Conservation (phyloP, 2,113 vertebrate genomes). For the Symphodus melops region DNA sequence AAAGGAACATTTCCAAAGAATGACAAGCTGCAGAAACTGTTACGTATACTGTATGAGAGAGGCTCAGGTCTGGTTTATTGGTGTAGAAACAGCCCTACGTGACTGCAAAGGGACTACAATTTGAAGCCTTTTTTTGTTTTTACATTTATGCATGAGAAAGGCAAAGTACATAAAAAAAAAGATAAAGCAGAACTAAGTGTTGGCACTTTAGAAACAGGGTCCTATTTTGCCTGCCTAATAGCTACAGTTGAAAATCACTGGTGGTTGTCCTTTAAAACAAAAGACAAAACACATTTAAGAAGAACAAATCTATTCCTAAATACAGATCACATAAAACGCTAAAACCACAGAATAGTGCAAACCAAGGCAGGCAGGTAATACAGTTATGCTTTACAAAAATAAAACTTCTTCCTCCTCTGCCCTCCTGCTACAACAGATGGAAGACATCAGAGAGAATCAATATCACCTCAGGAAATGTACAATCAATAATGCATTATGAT, state of each 20-base stretch:
- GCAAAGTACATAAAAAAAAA: slow-evolving; percentile 11
- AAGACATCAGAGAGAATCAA: slow-evolving; percentile 34
- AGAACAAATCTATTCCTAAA: slow-evolving; percentile 14
- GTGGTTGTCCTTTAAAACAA: neutral
- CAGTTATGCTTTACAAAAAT: slow-evolving; percentile 57
- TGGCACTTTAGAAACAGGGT: slow-evolving; percentile 32
- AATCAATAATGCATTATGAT: slow-evolving; percentile 3
- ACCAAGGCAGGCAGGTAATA: slow-evolving; percentile 38
- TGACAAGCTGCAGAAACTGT: neutral
- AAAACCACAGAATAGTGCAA: slow-evolving; percentile 50
- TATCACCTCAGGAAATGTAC: neutral
- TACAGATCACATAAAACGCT: slow-evolving; percentile 17
- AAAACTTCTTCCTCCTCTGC: slow-evolving; percentile 23
- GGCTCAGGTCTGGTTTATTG: slow-evolving; percentile 11
- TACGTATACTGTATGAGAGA: neutral
- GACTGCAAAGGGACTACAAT: neutral
- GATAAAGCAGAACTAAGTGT: neutral
- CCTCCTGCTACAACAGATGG: slow-evolving; percentile 52
- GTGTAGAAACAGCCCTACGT: neutral
- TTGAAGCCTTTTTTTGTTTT: neutral
- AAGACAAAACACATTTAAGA: slow-evolving; percentile 6
- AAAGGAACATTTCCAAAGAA: neutral
- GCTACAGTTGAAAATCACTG: slow-evolving; percentile 13
- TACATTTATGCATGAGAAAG: slow-evolving; percentile 18
- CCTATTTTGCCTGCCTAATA: slow-evolving; percentile 2